Conservation (phyloP, 2,888 invertebrate genomes). For the Thumatha senex region DNA sequence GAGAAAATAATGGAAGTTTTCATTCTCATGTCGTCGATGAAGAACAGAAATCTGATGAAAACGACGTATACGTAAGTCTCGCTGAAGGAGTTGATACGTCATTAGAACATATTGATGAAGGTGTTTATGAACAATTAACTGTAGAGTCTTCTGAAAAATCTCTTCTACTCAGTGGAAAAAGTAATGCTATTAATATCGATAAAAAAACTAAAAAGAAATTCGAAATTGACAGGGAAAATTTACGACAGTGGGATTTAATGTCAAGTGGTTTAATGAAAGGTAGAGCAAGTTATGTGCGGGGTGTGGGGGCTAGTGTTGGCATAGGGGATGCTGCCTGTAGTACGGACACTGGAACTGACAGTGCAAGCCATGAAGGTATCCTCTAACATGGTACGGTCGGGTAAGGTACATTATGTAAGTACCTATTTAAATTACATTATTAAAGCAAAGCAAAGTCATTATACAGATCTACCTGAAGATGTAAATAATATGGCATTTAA, state of each 20-base stretch:
- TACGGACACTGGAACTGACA: slow-evolving; percentile 72
- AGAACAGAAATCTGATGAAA: slow-evolving; percentile 68
- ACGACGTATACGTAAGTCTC: slow-evolving; percentile 80
- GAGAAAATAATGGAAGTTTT: slow-evolving; percentile 44
- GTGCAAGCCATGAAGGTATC: slow-evolving; percentile 80
- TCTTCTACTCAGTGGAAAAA: slow-evolving; percentile 16
- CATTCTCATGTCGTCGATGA: slow-evolving; percentile 49
- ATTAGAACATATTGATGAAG: slow-evolving; percentile 70
- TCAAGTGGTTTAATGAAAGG: slow-evolving; percentile 89
- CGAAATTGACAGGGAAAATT: slow-evolving; percentile 92
- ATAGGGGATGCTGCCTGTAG: slow-evolving; percentile 64
- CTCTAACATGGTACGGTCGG: slow-evolving; percentile 76
- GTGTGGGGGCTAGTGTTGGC: slow-evolving; percentile 60
- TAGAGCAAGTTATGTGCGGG: slow-evolving; percentile 68
- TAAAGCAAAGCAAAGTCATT: slow-evolving; percentile 76
- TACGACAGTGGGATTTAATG: slow-evolving; percentile 94
- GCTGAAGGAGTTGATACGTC: slow-evolving; percentile 57
- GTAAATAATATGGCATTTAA: slow-evolving; percentile 65
- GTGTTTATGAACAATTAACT: slow-evolving; percentile 82
- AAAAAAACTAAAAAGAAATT: slow-evolving; percentile 69
- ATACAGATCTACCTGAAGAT: slow-evolving; percentile 32
- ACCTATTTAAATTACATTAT: slow-evolving; percentile 61
- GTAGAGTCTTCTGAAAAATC: slow-evolving; percentile 60
- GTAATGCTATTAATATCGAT: slow-evolving; percentile 25
- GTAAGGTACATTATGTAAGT: slow-evolving; percentile 78